Percentiles rank a stretch among this genome's conserved stretches.
Conservation (phyloP, 2,888 invertebrate species). For the Machimus rusticus region DNA sequence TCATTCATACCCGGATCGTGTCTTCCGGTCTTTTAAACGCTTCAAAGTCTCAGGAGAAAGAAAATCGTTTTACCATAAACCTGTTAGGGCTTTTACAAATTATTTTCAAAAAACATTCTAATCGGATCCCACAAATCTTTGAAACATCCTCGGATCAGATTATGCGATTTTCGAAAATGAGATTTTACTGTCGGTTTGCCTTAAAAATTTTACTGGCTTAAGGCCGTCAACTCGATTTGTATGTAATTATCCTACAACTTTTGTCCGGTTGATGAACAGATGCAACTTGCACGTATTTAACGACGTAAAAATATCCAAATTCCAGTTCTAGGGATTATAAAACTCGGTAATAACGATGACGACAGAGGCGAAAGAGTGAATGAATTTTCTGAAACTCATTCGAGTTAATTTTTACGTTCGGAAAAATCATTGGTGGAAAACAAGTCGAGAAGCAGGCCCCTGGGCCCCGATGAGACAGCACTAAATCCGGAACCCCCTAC, state of each 20-base stretch:
- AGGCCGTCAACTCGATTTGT: not conserved
- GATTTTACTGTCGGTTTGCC: not conserved
- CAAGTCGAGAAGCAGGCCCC: not conserved
- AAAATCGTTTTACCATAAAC: not conserved
- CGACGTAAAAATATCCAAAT: not conserved
- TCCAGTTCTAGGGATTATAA: conserved; percentile 9
- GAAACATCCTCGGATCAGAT: not conserved
- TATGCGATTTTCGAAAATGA: not conserved
- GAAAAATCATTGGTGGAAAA: not conserved
- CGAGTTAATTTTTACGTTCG: not conserved
- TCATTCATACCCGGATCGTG: not conserved
- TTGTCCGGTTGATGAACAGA: not conserved
- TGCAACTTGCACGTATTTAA: not conserved
- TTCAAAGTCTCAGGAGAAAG: not conserved
- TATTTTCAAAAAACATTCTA: not conserved
- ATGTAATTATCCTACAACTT: not conserved
- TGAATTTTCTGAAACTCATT: not conserved
- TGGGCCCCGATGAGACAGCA: not conserved
- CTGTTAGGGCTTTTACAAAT: conserved; percentile 6
- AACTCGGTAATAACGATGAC: not conserved
- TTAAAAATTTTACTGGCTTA: not conserved
- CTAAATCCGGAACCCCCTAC: conserved; percentile 34
- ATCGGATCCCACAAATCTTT: conserved; percentile 3
- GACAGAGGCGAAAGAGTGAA: not conserved
- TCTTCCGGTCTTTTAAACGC: not conserved